A percentile compares a stretch with the other conserved stretches of the same genome.
Conservation (phyloP, 1,140 invertebrate genomes). For the Phymastichus coffea region DNA sequence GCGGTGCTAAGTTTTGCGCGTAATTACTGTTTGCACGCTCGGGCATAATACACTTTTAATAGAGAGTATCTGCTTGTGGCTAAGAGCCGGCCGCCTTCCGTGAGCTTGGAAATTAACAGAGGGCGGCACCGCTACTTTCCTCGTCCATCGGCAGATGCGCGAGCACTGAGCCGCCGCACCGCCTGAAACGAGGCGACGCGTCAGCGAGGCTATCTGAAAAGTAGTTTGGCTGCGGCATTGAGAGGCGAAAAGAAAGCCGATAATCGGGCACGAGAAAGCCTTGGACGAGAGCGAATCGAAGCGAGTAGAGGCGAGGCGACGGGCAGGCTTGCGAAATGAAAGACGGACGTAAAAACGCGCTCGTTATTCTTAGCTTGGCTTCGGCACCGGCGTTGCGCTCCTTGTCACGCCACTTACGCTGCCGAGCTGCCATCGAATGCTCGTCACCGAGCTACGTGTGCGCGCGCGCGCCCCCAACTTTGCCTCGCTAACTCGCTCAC, state of each 20-base stretch:
- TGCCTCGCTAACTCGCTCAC: not conserved
- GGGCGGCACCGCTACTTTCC: not conserved
- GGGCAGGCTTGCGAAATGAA: constrained; percentile 34
- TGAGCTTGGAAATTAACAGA: constrained; percentile 4
- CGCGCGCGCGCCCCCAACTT: not conserved
- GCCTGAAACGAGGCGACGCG: constrained; percentile 36
- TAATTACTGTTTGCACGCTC: constrained; percentile 10
- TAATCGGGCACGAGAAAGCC: not conserved
- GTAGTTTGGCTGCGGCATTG: constrained; percentile 29
- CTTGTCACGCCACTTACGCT: not conserved
- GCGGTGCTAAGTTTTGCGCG: too few species aligned
- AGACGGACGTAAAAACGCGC: constrained; percentile 33
- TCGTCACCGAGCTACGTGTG: not conserved
- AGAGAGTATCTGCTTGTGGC: constrained; percentile 36
- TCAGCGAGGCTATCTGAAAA: constrained; percentile 34
- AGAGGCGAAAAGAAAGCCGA: constrained; percentile 20
- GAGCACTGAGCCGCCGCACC: too few species aligned
- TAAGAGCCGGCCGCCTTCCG: not conserved
- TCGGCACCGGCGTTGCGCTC: not conserved
- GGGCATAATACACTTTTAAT: constrained; percentile 39
- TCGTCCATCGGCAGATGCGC: not conserved
- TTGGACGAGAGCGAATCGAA: constrained; percentile 32
- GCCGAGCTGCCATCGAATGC: constrained; percentile 14
- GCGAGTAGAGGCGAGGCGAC: constrained; percentile 29
- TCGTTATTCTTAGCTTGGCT: constrained; percentile 32